A percentile compares a stretch with the other conserved stretches of the same genome.
These are phyloP conservation scores for Tragopan temminckii DNA, from an alignment of 2,797 vertebrate species.

Conservation along the genomic window DNA sequence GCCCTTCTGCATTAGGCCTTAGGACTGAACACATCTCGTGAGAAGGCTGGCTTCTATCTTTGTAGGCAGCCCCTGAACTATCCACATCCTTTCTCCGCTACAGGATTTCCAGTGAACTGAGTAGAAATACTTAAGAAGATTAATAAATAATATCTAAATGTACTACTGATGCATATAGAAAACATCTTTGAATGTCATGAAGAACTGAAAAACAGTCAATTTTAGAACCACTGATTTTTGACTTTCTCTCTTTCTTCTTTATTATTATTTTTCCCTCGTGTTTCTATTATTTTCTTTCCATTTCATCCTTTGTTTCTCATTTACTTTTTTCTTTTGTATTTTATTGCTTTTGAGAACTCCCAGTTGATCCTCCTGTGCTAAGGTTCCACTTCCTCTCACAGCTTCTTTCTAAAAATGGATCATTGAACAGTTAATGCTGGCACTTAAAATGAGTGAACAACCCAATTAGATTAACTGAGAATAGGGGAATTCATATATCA, in stretches of 20 bases:
- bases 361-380: conserved; percentile 58
- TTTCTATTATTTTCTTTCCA: conserved; percentile 60
- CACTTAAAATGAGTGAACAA: conserved; percentile 47
- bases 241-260: neutral
- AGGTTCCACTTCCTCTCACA: conserved; percentile 40
- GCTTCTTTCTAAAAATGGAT: conserved; percentile 46
- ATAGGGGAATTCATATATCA: conserved; percentile 14
- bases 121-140: neutral
- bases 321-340: conserved; percentile 53
- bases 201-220: neutral
- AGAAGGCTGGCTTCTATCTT: neutral
- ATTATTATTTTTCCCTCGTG: neutral
- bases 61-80: neutral
- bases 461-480: conserved; percentile 54
- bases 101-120: neutral
- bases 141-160: neutral
- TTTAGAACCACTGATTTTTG: conserved; percentile 3
- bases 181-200: conserved; percentile 10
- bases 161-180: neutral
- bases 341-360: conserved; percentile 63
- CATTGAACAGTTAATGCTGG: conserved; percentile 62
- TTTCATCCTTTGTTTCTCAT: conserved; percentile 52
- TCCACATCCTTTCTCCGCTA: no score
- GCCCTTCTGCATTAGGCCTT: neutral
- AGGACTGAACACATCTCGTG: neutral